phyloP scores from a whole-genome alignment of 2,888 invertebrate genomes.

The Scelioninae gen. 1 region DNA sequence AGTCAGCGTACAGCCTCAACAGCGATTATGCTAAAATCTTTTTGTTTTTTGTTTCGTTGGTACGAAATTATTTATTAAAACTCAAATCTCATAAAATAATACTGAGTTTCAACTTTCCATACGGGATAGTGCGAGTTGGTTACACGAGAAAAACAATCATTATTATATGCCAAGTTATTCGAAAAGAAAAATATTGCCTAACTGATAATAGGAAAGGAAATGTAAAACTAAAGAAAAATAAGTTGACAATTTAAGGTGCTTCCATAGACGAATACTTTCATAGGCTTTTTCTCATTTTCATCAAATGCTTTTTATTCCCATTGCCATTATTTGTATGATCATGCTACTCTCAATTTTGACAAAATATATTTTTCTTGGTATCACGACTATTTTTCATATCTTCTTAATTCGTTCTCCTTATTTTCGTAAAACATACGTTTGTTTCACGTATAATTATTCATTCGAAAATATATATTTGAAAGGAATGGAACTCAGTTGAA shows the following conservation, averaged over 20 bases:
- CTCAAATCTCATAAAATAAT: constrained; percentile 11
- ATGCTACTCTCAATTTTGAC: no score
- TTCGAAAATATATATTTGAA: no score
- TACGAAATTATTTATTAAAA: not conserved
- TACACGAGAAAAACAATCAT: constrained; percentile 62
- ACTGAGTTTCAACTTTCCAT: not conserved
- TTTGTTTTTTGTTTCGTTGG: not conserved
- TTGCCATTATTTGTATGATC: no score
- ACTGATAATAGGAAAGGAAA: constrained; percentile 29
- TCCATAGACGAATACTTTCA: not conserved
- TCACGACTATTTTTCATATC: no score
- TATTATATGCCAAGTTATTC: not conserved
- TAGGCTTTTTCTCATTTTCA: no score
- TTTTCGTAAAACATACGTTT: no score
- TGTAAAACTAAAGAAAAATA: constrained; percentile 36
- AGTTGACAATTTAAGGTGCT: not conserved
- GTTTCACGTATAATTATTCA: no score
- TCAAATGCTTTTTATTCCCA: no score
- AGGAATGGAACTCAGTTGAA: no score
- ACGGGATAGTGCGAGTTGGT: constrained; percentile 16
- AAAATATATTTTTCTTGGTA: no score
- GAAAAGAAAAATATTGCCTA: constrained; percentile 54
- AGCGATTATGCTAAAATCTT: constrained; percentile 66
- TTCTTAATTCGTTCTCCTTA: no score
- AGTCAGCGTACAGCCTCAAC: constrained; percentile 78